Conservation (phyloP, 2,888 invertebrate species). For the Lasioglossum villosulum region DNA sequence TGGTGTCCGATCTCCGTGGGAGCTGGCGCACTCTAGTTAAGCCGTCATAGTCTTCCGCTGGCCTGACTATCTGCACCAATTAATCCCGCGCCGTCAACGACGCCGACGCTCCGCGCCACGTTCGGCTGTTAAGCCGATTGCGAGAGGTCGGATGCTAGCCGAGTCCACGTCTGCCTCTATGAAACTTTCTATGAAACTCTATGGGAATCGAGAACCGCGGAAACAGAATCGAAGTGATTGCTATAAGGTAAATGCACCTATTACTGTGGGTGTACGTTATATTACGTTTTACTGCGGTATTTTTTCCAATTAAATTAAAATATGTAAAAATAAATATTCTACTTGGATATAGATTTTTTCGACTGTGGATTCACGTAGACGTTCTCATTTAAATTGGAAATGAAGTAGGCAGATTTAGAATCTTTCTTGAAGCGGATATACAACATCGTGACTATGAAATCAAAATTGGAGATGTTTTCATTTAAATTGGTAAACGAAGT, state of each 20-base stretch:
- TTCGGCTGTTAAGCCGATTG: constrained; percentile 60
- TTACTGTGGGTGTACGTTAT: no score
- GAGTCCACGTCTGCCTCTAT: constrained; percentile 14
- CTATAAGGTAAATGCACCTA: neutral
- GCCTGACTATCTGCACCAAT: constrained; percentile 66
- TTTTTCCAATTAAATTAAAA: no score
- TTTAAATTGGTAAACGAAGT: neutral
- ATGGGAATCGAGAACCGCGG: neutral
- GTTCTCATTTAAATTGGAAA: no score
- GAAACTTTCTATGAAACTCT: neutral
- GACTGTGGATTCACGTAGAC: neutral
- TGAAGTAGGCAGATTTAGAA: no score
- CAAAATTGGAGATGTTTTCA: no score
- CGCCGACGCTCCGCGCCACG: constrained; percentile 38
- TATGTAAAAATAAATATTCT: no score
- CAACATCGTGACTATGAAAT: no score
- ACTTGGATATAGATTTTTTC: neutral
- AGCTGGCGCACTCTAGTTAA: constrained; percentile 73
- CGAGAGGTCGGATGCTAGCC: constrained; percentile 23
- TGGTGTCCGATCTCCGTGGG: constrained; percentile 76
- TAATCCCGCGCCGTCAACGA: constrained; percentile 56
- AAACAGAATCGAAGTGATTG: neutral
- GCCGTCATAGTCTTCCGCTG: constrained; percentile 69
- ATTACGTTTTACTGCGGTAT: no score
- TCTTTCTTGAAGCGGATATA: no score